A percentile compares a stretch with the other conserved stretches of the same genome.
These are phyloP conservation scores for Myotis brandtii DNA, from an alignment of 2,113 vertebrate species.

Conservation along the genomic window DNA sequence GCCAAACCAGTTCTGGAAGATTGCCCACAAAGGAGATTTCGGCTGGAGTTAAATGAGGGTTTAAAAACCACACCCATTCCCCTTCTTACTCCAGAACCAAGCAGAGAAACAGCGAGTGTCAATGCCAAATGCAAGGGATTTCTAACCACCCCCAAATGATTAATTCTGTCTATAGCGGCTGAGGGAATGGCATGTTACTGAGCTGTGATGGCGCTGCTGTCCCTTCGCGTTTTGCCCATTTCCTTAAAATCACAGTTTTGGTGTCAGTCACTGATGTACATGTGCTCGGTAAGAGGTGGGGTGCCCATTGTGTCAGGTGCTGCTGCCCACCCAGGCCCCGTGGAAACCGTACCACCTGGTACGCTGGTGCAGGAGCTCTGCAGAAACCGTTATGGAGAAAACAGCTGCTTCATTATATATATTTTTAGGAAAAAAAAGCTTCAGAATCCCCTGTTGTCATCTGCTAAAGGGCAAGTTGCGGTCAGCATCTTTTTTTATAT, in stretches of 20 bases:
- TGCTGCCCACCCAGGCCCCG: not conserved
- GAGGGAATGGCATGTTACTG: not conserved
- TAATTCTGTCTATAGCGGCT: not conserved
- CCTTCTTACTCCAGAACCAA: not conserved
- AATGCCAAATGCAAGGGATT: not conserved
- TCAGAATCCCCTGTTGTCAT: not conserved
- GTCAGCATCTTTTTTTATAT: not conserved
- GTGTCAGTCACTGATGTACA: not conserved
- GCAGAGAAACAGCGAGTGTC: conserved; percentile 19
- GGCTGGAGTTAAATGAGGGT: not conserved
- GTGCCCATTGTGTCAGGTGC: fast-evolving
- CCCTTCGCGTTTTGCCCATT: not conserved
- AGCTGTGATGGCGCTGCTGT: not conserved
- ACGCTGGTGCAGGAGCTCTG: not conserved
- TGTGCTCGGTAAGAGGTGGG: not conserved
- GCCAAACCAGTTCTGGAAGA: not conserved
- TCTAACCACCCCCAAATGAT: not conserved
- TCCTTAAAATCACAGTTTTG: not conserved
- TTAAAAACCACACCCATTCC: not conserved
- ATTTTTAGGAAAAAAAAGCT: not conserved
- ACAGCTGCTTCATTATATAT: not conserved
- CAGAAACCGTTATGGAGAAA: not conserved
- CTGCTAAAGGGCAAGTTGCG: not conserved
- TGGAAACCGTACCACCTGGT: too few species aligned
- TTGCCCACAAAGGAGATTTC: not conserved